Base-by-base conservation (phyloP, 64 coral and sea anemone species). In the Catalaphyllia jardinei region DNA sequence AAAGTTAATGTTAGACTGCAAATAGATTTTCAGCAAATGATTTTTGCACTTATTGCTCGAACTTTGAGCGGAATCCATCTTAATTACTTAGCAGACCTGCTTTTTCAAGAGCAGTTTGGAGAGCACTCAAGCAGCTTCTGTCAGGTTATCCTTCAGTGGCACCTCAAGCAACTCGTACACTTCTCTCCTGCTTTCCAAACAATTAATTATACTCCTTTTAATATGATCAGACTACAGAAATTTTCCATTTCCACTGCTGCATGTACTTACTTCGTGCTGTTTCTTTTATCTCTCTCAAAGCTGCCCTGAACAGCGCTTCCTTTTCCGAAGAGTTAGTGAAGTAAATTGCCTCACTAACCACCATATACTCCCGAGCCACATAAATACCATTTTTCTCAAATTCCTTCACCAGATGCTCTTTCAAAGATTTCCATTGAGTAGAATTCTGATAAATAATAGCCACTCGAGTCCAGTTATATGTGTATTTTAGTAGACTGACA, bases 201-300 rank as follows among this genome's bases (percentile, higher is more conserved):
- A 46, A 46, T 46, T 46, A 7, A 5, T 46, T 46, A 46, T 0
- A 46, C 42, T 46, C 42, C 42, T 46, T 8, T 6, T 46, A 46
- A 46, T 46, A 7, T 46, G 42, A 46, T 46, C 42, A 46, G 42
- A 46, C 42, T 46, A 5, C 5, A 46, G 42, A 46, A 46, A 46
- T 46, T 46, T 5, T 46, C 42, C 7, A 46, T 46, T 46, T 5
- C 42, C 8, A 57, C 54, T 13, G 29, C 1, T 12, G 14, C 10
- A 2, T 31, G 27, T 54, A 90, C 90, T 92, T 73, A 92, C 90
- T 92, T 59, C 90, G 61, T 31, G 90, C 90, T 31, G 72, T 92
- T 1, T 12, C 20, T 54, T 92, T 92, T 13, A 92, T 50, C 13
- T 87, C 29, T 28, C 52, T 39, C 20, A 92, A 27, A 35, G 77